Percentiles rank a stretch among this genome's conserved stretches.
Conservation (phyloP, 2,888 invertebrate species). For the Diloba caeruleocephala region DNA sequence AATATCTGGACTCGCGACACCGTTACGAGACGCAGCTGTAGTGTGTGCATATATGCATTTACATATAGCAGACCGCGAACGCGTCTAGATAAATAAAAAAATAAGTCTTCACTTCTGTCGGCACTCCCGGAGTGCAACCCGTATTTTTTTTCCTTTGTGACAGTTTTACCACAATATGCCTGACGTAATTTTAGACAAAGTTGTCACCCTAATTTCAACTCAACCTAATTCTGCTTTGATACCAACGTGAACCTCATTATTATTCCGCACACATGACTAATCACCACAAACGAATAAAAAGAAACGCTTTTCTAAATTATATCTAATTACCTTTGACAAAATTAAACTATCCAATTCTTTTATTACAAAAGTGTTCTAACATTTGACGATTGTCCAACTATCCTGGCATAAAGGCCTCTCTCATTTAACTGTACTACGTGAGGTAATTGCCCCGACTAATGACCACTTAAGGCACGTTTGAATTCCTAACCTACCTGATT, state of each 20-base stretch:
- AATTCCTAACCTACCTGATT: slow-evolving; percentile 47
- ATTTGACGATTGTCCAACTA: slow-evolving; percentile 53
- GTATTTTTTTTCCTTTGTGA: no score
- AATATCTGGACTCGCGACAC: no score
- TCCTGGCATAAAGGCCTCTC: slow-evolving; percentile 32
- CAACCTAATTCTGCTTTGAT: not conserved
- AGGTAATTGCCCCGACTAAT: slow-evolving; percentile 50
- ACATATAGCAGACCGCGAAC: no score
- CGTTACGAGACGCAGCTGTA: no score
- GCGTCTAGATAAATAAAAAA: no score
- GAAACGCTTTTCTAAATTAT: slow-evolving; percentile 2
- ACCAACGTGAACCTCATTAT: slow-evolving; percentile 9
- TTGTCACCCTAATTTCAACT: not conserved
- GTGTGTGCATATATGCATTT: no score
- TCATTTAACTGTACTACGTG: slow-evolving; percentile 44
- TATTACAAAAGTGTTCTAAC: slow-evolving; percentile 18
- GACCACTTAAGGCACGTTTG: slow-evolving; percentile 47
- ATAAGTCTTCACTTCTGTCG: no score
- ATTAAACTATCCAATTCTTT: slow-evolving; percentile 38
- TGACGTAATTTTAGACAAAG: not conserved
- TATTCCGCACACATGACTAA: slow-evolving; percentile 6
- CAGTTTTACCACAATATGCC: not conserved
- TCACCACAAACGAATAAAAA: slow-evolving; percentile 24
- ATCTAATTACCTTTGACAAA: slow-evolving; percentile 37
- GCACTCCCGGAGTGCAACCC: no score